Conservation (phyloP, 2,888 invertebrate species). For the Seira sanloemensis region DNA sequence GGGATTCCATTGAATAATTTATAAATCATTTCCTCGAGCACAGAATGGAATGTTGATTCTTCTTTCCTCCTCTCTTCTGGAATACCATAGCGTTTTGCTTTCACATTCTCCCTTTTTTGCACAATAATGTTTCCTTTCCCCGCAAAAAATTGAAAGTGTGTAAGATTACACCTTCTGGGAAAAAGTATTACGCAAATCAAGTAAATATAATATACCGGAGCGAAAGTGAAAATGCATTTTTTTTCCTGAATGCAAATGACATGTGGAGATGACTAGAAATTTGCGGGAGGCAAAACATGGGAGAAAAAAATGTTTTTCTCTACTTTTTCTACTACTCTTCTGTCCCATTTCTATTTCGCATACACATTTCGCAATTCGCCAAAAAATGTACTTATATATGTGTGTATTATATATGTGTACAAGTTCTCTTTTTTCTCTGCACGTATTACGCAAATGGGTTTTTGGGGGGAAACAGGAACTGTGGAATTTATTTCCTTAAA, state of each 20-base stretch:
- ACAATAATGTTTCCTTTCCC: neutral
- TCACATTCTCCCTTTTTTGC: neutral
- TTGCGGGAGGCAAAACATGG: neutral
- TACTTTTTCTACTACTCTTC: too few relatives aligned
- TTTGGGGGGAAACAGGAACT: neutral
- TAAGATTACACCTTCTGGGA: neutral
- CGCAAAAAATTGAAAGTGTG: neutral
- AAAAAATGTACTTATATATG: too few relatives aligned
- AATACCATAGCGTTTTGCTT: neutral
- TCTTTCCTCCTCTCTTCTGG: neutral
- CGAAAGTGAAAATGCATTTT: slow-evolving; percentile 33
- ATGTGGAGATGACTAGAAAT: neutral
- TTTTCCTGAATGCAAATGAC: slow-evolving; percentile 23
- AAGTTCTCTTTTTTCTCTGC: neutral
- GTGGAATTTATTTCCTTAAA: neutral
- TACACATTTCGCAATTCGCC: neutral
- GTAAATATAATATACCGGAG: slow-evolving; percentile 25
- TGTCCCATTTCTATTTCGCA: neutral
- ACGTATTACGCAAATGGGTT: neutral
- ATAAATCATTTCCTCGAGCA: neutral
- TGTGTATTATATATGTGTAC: too few relatives aligned
- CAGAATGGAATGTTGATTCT: neutral
- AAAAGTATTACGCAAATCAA: slow-evolving; percentile 7
- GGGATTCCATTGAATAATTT: neutral
- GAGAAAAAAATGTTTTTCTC: neutral